Percentiles rank a stretch among this genome's conserved stretches.
These are phyloP conservation scores for Ramphastos sulfuratus DNA, from an alignment of 2,113 vertebrate genomes.

Conservation along the genomic window DNA sequence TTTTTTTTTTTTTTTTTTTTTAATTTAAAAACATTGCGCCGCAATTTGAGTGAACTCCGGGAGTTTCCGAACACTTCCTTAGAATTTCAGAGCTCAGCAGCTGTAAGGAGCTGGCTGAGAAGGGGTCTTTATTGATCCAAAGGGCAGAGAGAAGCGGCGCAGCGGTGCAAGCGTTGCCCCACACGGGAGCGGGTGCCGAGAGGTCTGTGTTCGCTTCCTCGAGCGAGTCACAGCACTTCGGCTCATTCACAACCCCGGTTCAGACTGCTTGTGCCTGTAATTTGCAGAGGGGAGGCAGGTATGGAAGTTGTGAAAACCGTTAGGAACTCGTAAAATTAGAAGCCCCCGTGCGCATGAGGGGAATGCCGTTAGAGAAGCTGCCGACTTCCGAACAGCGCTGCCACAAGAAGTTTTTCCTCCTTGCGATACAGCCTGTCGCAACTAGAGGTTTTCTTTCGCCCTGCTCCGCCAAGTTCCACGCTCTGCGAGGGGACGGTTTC, in stretches of 20 bases:
- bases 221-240: not conserved
- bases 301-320: not conserved
- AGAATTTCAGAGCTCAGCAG: not conserved
- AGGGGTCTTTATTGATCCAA: not conserved
- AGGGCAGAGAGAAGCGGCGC: not conserved
- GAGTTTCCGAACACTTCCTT: not conserved
- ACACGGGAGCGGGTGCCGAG: not conserved
- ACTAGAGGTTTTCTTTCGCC: not conserved
- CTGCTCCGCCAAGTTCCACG: not conserved
- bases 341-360: not conserved
- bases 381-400: not conserved
- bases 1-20: no score
- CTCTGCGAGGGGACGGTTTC: not conserved
- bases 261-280: not conserved
- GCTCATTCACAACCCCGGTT: not conserved
- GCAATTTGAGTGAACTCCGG: not conserved
- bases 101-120: not conserved
- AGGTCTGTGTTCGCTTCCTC: not conserved
- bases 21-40: not conserved
- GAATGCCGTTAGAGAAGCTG: not conserved
- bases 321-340: not conserved
- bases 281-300: not conserved
- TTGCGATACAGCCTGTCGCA: not conserved
- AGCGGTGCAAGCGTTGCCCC: not conserved
- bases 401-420: slow-evolving; percentile 3